phyloP scores from a whole-genome alignment of 2,888 invertebrate species.

The Matsumyia berberina region DNA sequence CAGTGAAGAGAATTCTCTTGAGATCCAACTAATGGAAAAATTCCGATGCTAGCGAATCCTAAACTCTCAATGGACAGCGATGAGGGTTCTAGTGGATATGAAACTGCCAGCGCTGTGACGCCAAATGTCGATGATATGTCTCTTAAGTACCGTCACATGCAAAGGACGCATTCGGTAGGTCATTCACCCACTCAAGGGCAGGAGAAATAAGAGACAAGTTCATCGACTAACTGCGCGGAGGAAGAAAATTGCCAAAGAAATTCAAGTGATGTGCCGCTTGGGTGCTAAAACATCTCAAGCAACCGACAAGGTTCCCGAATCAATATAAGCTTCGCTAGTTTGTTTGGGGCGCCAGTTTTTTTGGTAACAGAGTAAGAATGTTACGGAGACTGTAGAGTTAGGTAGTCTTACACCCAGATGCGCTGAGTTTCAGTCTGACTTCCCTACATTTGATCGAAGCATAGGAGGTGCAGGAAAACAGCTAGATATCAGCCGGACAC shows the following conservation, averaged over 20 bases:
- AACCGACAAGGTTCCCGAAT: too few species aligned
- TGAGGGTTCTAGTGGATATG: constrained; percentile 92
- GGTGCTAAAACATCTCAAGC: too few species aligned
- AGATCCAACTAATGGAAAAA: constrained; percentile 71
- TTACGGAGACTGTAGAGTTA: too few species aligned
- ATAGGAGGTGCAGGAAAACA: too few species aligned
- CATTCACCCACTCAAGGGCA: constrained; percentile 32
- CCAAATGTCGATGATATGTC: constrained; percentile 84
- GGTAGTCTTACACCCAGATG: too few species aligned
- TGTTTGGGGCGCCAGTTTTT: too few species aligned
- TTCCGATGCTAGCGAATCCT: constrained; percentile 56
- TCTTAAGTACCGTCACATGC: constrained; percentile 78
- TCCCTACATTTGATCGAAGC: too few species aligned
- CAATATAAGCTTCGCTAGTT: too few species aligned
- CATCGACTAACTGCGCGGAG: constrained; percentile 8
- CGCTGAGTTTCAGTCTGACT: too few species aligned
- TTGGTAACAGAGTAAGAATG: too few species aligned
- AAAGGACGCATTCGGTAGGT: constrained; percentile 49
- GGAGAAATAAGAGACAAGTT: neutral
- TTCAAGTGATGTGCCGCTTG: constrained; percentile 74
- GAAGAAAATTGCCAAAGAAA: constrained; percentile 72
- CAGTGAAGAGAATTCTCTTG: constrained; percentile 80
- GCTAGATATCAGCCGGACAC: too few species aligned
- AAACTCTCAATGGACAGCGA: constrained; percentile 86
- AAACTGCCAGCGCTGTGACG: constrained; percentile 91